Conservation (phyloP, 1,140 invertebrate genomes). For the Heterodera carotae region DNA sequence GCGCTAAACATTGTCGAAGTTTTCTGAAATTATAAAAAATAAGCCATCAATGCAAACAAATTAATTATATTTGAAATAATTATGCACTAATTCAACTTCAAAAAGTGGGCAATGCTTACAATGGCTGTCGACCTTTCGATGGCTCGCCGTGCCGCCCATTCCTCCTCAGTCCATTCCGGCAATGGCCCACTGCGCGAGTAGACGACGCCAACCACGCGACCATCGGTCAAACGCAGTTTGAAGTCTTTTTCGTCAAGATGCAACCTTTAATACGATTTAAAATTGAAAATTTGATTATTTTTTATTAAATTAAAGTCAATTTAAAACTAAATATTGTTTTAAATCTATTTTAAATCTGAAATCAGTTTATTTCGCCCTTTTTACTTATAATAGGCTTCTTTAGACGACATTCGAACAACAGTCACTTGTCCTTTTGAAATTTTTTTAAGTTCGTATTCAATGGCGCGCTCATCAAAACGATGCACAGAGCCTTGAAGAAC, state of each 20-base stretch:
- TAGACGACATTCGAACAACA: constrained; percentile 75
- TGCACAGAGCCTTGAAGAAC: constrained; percentile 14
- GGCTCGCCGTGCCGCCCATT: constrained; percentile 81
- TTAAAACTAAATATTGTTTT: too few species aligned
- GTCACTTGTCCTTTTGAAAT: constrained; percentile 69
- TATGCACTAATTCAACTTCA: too few species aligned
- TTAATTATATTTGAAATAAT: too few species aligned
- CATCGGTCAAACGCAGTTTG: constrained; percentile 67
- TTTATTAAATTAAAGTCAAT: too few species aligned
- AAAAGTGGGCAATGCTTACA: not conserved
- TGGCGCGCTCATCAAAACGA: constrained; percentile 77
- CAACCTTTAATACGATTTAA: too few species aligned
- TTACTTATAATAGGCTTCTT: constrained; percentile 65
- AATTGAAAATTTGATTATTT: too few species aligned
- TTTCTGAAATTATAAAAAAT: too few species aligned
- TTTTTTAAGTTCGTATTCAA: constrained; percentile 81
- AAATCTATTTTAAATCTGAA: too few species aligned
- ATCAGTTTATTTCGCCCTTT: too few species aligned
- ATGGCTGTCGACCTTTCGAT: constrained; percentile 83
- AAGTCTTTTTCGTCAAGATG: constrained; percentile 32
- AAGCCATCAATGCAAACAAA: too few species aligned
- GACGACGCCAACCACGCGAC: constrained; percentile 82
- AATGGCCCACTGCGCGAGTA: constrained; percentile 90
- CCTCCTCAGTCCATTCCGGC: constrained; percentile 72
- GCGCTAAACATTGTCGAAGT: too few species aligned